Evolutionary conservation across 2,113 vertebrate genomes (phyloP).

Genomic region (Archilochus colubris): DNA sequence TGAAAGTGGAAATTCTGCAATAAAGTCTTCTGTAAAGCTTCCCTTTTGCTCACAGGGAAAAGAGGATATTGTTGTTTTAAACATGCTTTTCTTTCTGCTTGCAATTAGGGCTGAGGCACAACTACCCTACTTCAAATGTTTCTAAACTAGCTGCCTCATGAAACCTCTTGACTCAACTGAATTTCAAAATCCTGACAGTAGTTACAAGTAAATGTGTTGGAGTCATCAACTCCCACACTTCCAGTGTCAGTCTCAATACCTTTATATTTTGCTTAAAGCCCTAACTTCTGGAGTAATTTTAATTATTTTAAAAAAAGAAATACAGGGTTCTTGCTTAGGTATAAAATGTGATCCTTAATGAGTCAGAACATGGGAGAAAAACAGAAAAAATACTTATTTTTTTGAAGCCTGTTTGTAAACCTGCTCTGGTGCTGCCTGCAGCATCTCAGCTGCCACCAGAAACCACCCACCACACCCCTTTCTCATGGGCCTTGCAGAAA

Average conservation of each 20-base stretch:
- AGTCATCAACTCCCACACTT: constrained; percentile 28
- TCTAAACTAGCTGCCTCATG: constrained; percentile 64
- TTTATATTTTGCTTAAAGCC: constrained; percentile 11
- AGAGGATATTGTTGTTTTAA: constrained; percentile 62
- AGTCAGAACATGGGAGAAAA: constrained; percentile 3
- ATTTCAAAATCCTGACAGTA: constrained; percentile 36
- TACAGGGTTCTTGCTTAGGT: not conserved
- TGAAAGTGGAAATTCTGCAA: constrained; percentile 77
- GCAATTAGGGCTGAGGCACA: constrained; percentile 11
- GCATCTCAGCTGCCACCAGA: not conserved
- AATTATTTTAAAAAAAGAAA: not conserved
- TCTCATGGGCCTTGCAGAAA: not conserved
- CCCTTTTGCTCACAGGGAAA: constrained; percentile 50
- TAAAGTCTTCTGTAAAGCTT: constrained; percentile 69
- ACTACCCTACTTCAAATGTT: constrained; percentile 68
- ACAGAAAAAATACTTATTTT: not conserved
- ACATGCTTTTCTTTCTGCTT: constrained; percentile 28
- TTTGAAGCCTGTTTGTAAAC: not conserved
- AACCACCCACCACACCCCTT: not conserved
- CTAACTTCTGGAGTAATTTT: not conserved
- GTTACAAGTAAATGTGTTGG: not conserved
- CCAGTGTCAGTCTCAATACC: constrained; percentile 2
- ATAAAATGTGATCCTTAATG: not conserved
- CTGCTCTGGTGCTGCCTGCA: not conserved
- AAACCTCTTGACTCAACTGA: constrained; percentile 53